Percentiles rank a stretch among this genome's conserved stretches.
Conservation (phyloP, 92 coral and sea anemone genomes). For the Porites lobata region DNA sequence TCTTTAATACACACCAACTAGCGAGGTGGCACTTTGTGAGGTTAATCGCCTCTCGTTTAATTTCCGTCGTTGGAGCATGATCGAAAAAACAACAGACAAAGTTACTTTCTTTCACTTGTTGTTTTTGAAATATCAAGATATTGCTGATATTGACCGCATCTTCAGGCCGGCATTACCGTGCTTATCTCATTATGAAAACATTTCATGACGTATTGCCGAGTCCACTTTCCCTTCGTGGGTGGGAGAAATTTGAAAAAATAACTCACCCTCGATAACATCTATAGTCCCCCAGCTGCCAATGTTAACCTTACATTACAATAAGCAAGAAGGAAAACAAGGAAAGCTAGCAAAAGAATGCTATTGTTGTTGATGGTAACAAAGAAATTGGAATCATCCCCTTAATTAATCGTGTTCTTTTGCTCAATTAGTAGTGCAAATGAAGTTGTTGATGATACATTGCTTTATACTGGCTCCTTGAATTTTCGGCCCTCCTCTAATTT, state of each 20-base stretch:
- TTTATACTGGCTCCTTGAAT: no score
- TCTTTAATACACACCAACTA: no score
- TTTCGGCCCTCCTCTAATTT: not conserved
- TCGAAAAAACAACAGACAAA: no score
- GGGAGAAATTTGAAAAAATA: slow-evolving; percentile 6
- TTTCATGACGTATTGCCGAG: not conserved
- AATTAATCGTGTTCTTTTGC: not conserved
- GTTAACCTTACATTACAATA: not conserved
- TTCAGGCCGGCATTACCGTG: not conserved
- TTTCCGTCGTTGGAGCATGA: no score
- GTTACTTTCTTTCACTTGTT: not conserved
- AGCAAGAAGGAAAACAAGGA: not conserved
- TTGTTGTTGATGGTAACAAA: not conserved
- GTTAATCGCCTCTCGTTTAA: not conserved
- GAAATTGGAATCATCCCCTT: not conserved
- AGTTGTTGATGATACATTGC: slow-evolving; percentile 20
- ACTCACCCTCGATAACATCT: not conserved
- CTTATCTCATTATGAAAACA: not conserved
- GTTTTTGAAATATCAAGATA: not conserved
- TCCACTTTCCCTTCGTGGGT: slow-evolving; percentile 17
- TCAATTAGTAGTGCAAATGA: slow-evolving; percentile 6
- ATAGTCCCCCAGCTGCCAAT: slow-evolving; percentile 2
- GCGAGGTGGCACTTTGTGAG: not conserved
- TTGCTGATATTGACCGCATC: not conserved
- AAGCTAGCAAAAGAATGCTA: not conserved